A percentile compares a stretch with the other conserved stretches of the same genome.
Evolutionary conservation across 2,888 invertebrate genomes (phyloP).

Genomic region (Schrankia costaestrigalis): DNA sequence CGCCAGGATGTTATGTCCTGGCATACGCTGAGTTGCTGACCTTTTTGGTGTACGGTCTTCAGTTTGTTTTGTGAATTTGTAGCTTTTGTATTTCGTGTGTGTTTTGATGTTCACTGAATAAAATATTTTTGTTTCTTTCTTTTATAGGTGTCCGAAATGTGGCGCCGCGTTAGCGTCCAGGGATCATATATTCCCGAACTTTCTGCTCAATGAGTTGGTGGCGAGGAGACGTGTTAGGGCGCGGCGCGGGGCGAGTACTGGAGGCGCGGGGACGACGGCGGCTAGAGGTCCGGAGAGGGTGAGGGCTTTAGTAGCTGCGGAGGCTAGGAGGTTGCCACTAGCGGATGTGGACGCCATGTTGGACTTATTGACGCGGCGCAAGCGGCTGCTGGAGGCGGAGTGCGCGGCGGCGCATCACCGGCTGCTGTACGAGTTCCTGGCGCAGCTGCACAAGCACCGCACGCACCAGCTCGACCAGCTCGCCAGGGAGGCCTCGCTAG

Average conservation of each 20-base stretch:
- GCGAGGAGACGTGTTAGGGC: constrained; percentile 70
- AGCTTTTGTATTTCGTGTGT: no score
- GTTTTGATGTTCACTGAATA: no score
- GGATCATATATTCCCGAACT: constrained; percentile 92
- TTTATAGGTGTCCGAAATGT: constrained; percentile 94
- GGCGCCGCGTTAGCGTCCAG: constrained; percentile 84
- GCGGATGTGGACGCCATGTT: constrained; percentile 91
- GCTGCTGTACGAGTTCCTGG: constrained; percentile 91
- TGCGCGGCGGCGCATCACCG: constrained; percentile 89
- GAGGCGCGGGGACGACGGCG: constrained; percentile 12
- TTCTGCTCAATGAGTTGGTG: constrained; percentile 88
- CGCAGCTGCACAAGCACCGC: constrained; percentile 87
- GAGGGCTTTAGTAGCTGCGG: constrained; percentile 83
- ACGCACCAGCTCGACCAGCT: constrained; percentile 78
- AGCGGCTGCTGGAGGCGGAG: constrained; percentile 90
- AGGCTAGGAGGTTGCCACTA: constrained; percentile 86
- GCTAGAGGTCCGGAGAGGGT: constrained; percentile 39
- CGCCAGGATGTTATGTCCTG: no score
- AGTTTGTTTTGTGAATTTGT: no score
- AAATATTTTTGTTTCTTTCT: no score
- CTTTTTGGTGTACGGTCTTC: no score
- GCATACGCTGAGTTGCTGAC: no score
- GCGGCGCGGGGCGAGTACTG: constrained; percentile 42
- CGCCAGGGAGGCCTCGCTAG: constrained; percentile 85
- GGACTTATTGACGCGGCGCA: constrained; percentile 88